A percentile compares a stretch with the other conserved stretches of the same genome.
Conservation (phyloP, 2,113 vertebrate species). For the Pterocles gutturalis region DNA sequence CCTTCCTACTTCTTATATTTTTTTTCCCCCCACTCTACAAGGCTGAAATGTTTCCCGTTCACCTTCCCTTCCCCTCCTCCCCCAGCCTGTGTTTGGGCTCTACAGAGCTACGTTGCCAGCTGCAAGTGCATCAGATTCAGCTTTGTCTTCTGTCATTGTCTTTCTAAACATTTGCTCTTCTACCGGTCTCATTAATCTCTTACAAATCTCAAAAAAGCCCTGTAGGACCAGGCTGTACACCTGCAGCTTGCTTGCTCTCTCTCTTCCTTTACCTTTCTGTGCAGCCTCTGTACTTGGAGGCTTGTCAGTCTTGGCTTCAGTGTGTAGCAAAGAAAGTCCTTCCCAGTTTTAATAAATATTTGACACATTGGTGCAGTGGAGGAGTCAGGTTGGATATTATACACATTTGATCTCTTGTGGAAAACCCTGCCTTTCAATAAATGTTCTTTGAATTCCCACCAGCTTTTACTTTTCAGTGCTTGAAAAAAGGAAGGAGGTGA, state of each 20-base stretch:
- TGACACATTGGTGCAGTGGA: neutral
- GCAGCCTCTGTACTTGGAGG: neutral
- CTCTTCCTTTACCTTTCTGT: neutral
- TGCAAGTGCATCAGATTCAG: neutral
- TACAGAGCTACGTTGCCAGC: rapidly evolving
- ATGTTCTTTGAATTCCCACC: neutral
- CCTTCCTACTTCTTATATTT: neutral
- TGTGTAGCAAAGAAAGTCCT: neutral
- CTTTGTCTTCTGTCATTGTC: neutral
- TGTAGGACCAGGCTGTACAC: neutral
- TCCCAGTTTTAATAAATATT: neutral
- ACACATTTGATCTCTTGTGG: neutral
- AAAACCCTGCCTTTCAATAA: neutral
- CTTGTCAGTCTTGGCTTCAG: neutral
- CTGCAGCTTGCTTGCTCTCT: neutral
- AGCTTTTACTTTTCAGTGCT: neutral
- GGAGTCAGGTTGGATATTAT: neutral
- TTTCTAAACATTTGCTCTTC: neutral
- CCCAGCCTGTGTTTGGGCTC: neutral
- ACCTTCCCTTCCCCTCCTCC: neutral
- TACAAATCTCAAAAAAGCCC: neutral
- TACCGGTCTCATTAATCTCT: neutral
- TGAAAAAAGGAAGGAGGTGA: neutral
- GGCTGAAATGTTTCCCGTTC: rapidly evolving
- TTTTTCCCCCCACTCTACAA: neutral